A percentile compares a stretch with the other conserved stretches of the same genome.
Evolutionary conservation across 2,113 vertebrate genomes (phyloP).

Genomic region (Xerus inauris): DNA sequence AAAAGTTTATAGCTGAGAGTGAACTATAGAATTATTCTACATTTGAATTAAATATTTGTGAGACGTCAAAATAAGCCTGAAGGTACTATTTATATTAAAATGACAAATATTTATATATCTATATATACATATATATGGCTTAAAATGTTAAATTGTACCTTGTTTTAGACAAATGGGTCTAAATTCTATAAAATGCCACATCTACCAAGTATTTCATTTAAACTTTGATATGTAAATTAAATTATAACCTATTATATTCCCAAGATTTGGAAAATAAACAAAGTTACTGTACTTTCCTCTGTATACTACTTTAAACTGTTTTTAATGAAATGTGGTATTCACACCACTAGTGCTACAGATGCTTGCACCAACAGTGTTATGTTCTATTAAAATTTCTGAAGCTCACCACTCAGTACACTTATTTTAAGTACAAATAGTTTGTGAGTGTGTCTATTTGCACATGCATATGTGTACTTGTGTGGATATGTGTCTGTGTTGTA

Average conservation of each 20-base stretch:
- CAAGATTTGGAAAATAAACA: background rate
- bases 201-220: constrained; percentile 14
- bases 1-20: constrained; percentile 9
- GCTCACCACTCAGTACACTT: background rate
- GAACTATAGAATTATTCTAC: background rate
- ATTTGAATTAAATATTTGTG: constrained; percentile 7
- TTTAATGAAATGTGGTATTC: background rate
- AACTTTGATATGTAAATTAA: constrained; percentile 22
- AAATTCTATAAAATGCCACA: constrained; percentile 35
- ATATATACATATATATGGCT: background rate
- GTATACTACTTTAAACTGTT: background rate
- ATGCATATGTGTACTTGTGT: background rate
- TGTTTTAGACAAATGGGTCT: background rate
- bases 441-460: background rate
- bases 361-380: background rate
- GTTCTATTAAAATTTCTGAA: constrained; percentile 10
- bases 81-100: constrained; percentile 33
- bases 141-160: constrained; percentile 20
- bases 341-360: background rate
- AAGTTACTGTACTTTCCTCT: background rate
- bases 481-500: background rate
- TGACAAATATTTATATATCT: background rate
- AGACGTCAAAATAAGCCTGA: constrained; percentile 32
- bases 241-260: background rate
- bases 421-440: background rate